Evolutionary conservation across 2,797 vertebrate species (phyloP).

Genomic region (Anguilla megastoma): DNA sequence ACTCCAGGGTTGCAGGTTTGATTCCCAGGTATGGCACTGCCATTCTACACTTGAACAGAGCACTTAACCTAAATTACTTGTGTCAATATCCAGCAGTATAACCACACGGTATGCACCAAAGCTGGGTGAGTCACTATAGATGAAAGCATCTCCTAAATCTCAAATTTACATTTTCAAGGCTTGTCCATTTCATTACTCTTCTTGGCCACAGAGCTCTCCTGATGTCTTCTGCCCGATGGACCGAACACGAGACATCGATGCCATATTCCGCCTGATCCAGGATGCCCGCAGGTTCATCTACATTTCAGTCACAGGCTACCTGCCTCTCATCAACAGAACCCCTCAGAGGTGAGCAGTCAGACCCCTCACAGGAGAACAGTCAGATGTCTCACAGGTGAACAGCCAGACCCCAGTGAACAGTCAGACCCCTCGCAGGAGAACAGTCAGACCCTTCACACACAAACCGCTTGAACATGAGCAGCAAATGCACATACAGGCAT

Average conservation of each 20-base stretch:
- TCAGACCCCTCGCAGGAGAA: slow-evolving; percentile 20
- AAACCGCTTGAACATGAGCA: not conserved
- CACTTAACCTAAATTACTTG: not conserved
- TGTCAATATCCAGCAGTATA: not conserved
- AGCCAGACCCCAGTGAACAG: slow-evolving; percentile 64
- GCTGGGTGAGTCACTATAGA: not conserved
- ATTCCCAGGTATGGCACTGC: not conserved
- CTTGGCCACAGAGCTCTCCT: slow-evolving; percentile 82
- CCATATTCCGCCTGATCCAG: slow-evolving; percentile 88
- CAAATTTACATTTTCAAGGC: not conserved
- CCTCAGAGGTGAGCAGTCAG: slow-evolving; percentile 74
- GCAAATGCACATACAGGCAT: not conserved
- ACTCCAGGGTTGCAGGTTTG: not conserved
- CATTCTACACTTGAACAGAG: not conserved
- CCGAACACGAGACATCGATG: slow-evolving; percentile 87
- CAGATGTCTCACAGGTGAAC: too few species aligned
- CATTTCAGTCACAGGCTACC: slow-evolving; percentile 88
- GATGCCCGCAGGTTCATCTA: slow-evolving; percentile 86
- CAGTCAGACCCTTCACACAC: slow-evolving; percentile 33
- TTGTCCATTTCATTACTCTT: not conserved
- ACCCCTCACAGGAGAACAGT: slow-evolving; percentile 51
- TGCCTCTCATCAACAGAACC: slow-evolving; percentile 80
- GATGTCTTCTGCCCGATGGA: slow-evolving; percentile 87
- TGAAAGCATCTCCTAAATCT: not conserved
- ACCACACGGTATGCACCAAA: not conserved